Evolutionary conservation across 2,113 vertebrate genomes (phyloP).

Genomic region (Orcinus orca): DNA sequence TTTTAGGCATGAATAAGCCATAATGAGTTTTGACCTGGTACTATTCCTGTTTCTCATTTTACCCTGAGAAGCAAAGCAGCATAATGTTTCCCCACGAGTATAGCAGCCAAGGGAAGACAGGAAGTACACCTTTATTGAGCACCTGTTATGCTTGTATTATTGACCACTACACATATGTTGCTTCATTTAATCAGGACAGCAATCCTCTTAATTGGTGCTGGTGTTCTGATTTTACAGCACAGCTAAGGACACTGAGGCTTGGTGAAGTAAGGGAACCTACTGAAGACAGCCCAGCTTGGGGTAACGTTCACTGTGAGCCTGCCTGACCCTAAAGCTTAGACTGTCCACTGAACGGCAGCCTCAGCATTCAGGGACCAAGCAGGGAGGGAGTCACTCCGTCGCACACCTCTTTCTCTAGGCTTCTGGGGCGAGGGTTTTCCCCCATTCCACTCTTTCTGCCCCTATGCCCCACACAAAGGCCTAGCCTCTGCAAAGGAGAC

Average conservation of each 20-base stretch:
- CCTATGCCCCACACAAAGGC: neutral
- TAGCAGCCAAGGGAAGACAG: neutral
- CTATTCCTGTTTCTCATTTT: neutral
- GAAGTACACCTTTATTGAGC: neutral
- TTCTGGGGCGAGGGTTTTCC: neutral
- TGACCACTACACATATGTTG: neutral
- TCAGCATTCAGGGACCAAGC: neutral
- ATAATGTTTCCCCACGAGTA: neutral
- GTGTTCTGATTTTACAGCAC: neutral
- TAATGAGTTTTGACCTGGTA: neutral
- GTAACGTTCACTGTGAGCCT: neutral
- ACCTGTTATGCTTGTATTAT: neutral
- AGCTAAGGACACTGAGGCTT: neutral
- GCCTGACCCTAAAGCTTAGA: neutral
- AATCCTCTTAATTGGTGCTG: neutral
- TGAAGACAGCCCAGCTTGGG: neutral
- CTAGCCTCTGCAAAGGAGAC: neutral
- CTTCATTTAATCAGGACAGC: neutral
- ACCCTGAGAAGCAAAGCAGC: neutral
- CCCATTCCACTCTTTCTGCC: neutral
- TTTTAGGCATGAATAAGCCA: neutral
- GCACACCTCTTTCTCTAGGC: neutral
- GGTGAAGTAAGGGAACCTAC: neutral
- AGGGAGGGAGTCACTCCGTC: neutral
- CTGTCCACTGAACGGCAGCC: rapidly evolving